Percentiles rank a stretch among this genome's conserved stretches.
Evolutionary conservation across 2,797 vertebrate genomes (phyloP).

Genomic region (Sciurus carolinensis): DNA sequence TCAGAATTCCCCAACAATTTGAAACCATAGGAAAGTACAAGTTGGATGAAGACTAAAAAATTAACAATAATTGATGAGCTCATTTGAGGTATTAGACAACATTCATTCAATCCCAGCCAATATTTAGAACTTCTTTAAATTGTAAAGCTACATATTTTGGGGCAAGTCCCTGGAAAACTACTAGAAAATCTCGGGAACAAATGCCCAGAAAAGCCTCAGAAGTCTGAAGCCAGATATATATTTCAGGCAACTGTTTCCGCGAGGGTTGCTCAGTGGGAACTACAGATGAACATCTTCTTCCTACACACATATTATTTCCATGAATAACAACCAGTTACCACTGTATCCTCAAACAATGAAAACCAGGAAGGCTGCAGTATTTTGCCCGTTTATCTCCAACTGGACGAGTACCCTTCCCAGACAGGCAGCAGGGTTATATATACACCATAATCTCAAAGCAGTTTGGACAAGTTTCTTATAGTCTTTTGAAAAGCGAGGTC

Average conservation of each 20-base stretch:
- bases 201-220: slow-evolving; percentile 44
- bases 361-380: neutral
- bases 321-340: slow-evolving; percentile 51
- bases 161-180: neutral
- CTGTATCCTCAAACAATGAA: neutral
- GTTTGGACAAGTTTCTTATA: slow-evolving; percentile 4
- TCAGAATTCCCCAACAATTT: slow-evolving; percentile 78
- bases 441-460: neutral
- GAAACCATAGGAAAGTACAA: slow-evolving; percentile 50
- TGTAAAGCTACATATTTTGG: slow-evolving; percentile 33
- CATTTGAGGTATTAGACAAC: slow-evolving; percentile 36
- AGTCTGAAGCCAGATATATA: slow-evolving; percentile 44
- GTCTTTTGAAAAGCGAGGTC: slow-evolving; percentile 23
- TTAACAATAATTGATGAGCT: slow-evolving; percentile 43
- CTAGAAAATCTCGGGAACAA: slow-evolving; percentile 63
- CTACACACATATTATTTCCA: slow-evolving; percentile 43
- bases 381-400: neutral
- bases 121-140: slow-evolving; percentile 57
- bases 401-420: neutral
- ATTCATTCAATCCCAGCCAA: slow-evolving; percentile 40
- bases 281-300: slow-evolving; percentile 42
- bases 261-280: slow-evolving; percentile 3
- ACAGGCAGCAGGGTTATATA: neutral
- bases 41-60: neutral
- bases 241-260: slow-evolving; percentile 49